Evolutionary conservation across 1,140 invertebrate genomes (phyloP), one percentile per base, ranked within the genome.

Genomic region (Meloidogyne floridensis): DNA sequence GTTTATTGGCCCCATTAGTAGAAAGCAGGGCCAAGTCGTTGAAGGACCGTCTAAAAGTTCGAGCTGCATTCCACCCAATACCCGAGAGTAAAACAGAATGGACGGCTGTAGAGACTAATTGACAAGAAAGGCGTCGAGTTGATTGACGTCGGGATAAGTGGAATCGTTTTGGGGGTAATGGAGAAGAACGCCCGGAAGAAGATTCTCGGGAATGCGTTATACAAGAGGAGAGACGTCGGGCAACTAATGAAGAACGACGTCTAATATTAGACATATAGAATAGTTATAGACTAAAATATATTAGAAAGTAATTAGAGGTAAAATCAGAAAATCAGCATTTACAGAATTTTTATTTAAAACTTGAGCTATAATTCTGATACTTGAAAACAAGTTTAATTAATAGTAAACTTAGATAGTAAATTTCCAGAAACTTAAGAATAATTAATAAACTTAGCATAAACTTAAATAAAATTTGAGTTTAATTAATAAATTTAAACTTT

Each of bases 51-150:
- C 65, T 65, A 69, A 69, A 79, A 15, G n/a, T 47, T 10, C 53
- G 18, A 20, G 77, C 42, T 20, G 77, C 56, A n/a, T 47, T 47
- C 43, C 72, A 74, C 1, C 77, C 77, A 32, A 79, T 51, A 53
- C 77, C 77, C 18, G 77, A 53, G 18, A 79, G 47, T 42, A 79
- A 72, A 20, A 79, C 43, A 53, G 77, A 79, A 32, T 69, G 69
- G 5, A 72, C 43, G 11, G 77, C 77, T 10, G 65, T 51, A 13
- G 77, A 78, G 15, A 43, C 53, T 47, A 59, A 42, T 20, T 43
- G 43, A 59, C 18, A 47, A 69, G 75, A 77, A 15, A 43, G 69
- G 42, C 69, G 43, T 56, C 75, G 75, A 32, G 47, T 32, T 56
- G 75, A 77, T 69, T 65, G 75, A 43, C 75, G 69, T 69, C 69